phyloP scores from a whole-genome alignment of 2,113 vertebrate genomes.

The Cygnus buccinator region DNA sequence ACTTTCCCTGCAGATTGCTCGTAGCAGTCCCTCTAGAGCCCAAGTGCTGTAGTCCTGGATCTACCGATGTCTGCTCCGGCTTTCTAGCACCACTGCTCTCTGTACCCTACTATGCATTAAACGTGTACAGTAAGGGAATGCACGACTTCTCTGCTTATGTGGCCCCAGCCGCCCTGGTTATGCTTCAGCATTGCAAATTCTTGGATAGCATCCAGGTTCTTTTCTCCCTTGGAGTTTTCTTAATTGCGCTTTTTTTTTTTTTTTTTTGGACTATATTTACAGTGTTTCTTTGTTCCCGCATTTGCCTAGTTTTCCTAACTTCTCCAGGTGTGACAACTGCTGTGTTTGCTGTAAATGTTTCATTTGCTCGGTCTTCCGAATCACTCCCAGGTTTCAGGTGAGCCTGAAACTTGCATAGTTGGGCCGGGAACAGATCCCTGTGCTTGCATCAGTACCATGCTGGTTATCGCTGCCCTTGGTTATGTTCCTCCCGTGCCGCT shows the following conservation, averaged over 20 bases:
- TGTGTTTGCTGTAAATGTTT: not conserved
- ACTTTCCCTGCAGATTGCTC: fast-evolving
- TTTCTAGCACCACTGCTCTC: not conserved
- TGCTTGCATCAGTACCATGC: not conserved
- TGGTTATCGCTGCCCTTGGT: not conserved
- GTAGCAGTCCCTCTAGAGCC: not conserved
- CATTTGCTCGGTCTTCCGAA: not conserved
- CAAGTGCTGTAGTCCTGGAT: not conserved
- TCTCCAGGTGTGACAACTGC: not conserved
- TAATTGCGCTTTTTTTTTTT: not conserved
- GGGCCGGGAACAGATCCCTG: not conserved
- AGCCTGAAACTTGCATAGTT: not conserved
- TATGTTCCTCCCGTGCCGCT: fast-evolving
- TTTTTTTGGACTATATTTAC: not conserved
- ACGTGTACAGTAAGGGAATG: fast-evolving
- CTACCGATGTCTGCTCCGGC: fast-evolving
- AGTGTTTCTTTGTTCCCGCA: not conserved
- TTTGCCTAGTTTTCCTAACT: not conserved
- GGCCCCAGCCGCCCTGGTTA: not conserved
- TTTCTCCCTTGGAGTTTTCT: not conserved
- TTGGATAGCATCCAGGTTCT: not conserved
- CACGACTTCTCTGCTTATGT: fast-evolving
- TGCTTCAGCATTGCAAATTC: not conserved
- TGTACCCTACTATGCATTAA: not conserved
- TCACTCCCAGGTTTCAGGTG: not conserved